Evolutionary conservation across 2,888 invertebrate species (phyloP).

Genomic region (Cenopis cana): DNA sequence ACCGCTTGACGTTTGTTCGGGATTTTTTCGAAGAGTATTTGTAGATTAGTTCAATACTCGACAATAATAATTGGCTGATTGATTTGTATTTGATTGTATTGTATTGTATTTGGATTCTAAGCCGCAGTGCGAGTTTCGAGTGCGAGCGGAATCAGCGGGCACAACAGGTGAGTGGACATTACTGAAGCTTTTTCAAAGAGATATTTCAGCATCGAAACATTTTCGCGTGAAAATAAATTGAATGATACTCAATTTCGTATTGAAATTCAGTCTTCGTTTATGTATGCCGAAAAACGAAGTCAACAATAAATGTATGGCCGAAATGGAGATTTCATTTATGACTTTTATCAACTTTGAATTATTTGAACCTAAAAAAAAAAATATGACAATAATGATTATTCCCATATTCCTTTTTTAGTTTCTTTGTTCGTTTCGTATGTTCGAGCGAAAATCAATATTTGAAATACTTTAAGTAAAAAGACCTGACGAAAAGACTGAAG

Average conservation of each 20-base stretch:
- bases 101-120: conserved; percentile 39
- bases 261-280: neutral
- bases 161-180: conserved; percentile 46
- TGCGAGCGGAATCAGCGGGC: conserved; percentile 13
- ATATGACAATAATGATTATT: too few relatives aligned
- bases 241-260: neutral
- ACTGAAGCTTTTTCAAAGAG: neutral
- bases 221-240: neutral
- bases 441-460: too few relatives aligned
- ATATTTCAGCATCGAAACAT: conserved; percentile 2
- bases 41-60: conserved; percentile 47
- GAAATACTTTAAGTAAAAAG: too few relatives aligned
- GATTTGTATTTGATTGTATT: conserved; percentile 39
- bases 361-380: too few relatives aligned
- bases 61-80: conserved; percentile 50
- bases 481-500: too few relatives aligned
- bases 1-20: conserved; percentile 55
- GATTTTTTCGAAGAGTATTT: conserved; percentile 22
- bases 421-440: too few relatives aligned
- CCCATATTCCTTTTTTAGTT: too few relatives aligned
- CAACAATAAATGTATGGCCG: neutral
- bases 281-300: neutral
- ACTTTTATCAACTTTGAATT: too few relatives aligned
- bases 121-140: conserved; percentile 21
- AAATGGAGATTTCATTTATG: neutral